Conservation (phyloP, 2,797 vertebrate species). For the Muscicapa comitata region DNA sequence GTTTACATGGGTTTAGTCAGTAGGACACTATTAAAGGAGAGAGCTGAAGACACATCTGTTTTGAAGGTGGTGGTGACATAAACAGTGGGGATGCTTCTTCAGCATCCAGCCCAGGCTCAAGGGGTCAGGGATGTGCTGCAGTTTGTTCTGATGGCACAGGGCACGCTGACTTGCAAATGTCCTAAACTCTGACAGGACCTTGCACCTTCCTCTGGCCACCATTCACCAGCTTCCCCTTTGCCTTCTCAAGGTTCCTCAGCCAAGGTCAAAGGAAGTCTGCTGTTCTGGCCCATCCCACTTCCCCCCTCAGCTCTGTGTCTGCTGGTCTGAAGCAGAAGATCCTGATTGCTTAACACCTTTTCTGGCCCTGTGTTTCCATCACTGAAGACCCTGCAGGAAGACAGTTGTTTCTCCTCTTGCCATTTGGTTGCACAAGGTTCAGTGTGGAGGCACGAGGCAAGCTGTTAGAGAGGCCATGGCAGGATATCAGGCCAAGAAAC, state of each 20-base stretch:
- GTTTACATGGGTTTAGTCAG: background rate
- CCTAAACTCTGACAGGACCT: background rate
- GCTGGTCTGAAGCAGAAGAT: background rate
- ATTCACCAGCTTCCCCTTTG: background rate
- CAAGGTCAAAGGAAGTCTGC: background rate
- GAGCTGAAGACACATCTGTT: background rate
- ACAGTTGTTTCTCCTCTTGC: background rate
- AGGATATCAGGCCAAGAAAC: background rate
- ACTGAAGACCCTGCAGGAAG: background rate
- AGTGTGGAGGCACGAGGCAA: background rate
- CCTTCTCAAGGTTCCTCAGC: background rate
- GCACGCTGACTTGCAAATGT: background rate
- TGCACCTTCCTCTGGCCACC: background rate
- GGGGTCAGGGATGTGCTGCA: background rate
- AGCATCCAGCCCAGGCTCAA: background rate
- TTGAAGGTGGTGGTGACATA: background rate
- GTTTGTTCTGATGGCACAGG: fast-evolving
- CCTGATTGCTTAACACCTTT: background rate
- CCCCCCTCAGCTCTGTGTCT: background rate
- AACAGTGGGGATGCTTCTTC: background rate
- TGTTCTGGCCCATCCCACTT: background rate
- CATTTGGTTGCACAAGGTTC: background rate
- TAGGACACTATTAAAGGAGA: constrained; percentile 7
- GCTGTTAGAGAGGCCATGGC: background rate
- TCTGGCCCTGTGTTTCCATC: background rate